Percentiles rank a stretch among this genome's conserved stretches.
Evolutionary conservation across 2,113 vertebrate genomes (phyloP).

Genomic region (Meriones unguiculatus): DNA sequence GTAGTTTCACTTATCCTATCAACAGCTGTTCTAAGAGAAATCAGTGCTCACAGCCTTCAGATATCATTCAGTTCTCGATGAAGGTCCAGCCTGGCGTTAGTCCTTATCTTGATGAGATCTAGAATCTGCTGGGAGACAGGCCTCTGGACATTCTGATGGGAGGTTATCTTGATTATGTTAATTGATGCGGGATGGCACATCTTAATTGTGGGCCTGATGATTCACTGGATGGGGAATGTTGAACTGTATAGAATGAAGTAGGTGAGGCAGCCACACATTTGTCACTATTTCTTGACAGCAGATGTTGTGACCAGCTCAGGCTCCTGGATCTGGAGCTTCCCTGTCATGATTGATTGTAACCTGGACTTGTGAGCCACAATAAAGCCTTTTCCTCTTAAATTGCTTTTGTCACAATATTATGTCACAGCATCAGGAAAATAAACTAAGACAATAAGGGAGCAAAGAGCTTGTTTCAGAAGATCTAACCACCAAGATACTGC

Average conservation of each 20-base stretch:
- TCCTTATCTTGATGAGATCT: neutral
- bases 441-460: neutral
- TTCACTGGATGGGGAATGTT: neutral
- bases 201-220: too few relatives aligned
- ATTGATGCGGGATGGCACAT: too few relatives aligned
- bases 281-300: neutral
- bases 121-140: neutral
- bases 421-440: neutral
- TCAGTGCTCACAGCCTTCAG: neutral
- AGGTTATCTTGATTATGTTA: neutral
- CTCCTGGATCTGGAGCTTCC: neutral
- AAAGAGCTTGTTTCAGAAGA: neutral
- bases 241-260: neutral
- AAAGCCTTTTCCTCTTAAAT: neutral
- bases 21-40: neutral
- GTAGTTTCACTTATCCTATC: neutral
- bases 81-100: neutral
- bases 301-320: neutral
- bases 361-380: neutral
- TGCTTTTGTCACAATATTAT: neutral
- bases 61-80: neutral
- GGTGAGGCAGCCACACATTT: neutral
- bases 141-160: neutral
- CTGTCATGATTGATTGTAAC: neutral
- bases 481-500: neutral